These are phyloP conservation scores for Plecturocebus donacophilus DNA, from an alignment of 2,113 vertebrate species.

Conservation along the genomic window DNA sequence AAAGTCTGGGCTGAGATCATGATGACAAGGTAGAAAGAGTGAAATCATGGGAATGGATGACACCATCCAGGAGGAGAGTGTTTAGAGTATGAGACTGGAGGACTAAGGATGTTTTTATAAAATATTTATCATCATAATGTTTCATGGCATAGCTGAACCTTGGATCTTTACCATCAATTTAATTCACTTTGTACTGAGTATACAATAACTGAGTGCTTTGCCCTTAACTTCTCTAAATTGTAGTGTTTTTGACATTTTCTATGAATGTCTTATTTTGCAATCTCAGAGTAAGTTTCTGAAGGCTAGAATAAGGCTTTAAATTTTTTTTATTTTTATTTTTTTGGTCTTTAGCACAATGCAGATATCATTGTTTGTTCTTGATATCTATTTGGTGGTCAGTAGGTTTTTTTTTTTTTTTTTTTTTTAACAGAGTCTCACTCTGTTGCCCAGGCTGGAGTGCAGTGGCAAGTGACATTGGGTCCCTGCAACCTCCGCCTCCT, in stretches of 20 bases:
- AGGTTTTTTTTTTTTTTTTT: not conserved
- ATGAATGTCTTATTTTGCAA: not conserved
- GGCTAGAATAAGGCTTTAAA: not conserved
- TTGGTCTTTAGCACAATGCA: not conserved
- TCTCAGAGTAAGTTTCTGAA: not conserved
- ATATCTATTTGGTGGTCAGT: not conserved
- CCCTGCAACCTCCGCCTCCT: too few species aligned
- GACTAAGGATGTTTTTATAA: not conserved
- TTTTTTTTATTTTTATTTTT: not conserved
- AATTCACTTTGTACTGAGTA: not conserved
- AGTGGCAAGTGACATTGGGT: too few species aligned
- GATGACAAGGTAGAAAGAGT: not conserved
- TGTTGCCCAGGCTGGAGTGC: too few species aligned
- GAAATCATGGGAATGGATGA: not conserved
- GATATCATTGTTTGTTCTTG: not conserved
- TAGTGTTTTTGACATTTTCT: not conserved
- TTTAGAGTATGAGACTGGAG: not conserved
- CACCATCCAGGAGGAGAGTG: not conserved
- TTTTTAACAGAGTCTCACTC: too few species aligned
- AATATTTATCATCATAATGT: not conserved
- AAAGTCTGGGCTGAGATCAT: not conserved
- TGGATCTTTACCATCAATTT: not conserved
- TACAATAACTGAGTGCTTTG: not conserved
- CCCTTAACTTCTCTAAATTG: not conserved
- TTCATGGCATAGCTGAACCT: not conserved